phyloP scores from a whole-genome alignment of 2,113 vertebrate genomes.

The Macheiramphus alcinus region DNA sequence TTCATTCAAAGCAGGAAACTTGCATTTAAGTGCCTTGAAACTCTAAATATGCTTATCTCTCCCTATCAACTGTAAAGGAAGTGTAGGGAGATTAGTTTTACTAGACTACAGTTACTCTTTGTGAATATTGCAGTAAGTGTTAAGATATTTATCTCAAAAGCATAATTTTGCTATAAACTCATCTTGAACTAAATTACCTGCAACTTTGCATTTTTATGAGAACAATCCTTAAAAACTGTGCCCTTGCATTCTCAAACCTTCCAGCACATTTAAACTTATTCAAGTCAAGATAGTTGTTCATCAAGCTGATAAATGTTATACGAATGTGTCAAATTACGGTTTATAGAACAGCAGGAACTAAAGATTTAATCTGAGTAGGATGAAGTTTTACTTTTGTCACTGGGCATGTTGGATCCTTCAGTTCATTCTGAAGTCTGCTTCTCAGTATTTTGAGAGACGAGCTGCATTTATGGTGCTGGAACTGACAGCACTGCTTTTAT shows the following conservation, averaged over 20 bases:
- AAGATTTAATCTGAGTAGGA: not conserved
- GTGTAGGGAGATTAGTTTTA: constrained; percentile 27
- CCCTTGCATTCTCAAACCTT: not conserved
- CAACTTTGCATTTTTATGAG: constrained; percentile 5
- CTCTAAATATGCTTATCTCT: constrained; percentile 43
- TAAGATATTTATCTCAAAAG: constrained; percentile 32
- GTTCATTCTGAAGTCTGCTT: not conserved
- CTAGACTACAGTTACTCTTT: not conserved
- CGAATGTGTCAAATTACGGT: not conserved
- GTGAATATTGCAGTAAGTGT: constrained; percentile 14
- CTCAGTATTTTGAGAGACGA: not conserved
- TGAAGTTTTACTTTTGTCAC: not conserved
- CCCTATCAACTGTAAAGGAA: constrained; percentile 27
- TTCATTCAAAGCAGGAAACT: constrained; percentile 42
- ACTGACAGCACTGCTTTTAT: not conserved
- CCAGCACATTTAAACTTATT: not conserved
- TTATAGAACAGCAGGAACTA: not conserved
- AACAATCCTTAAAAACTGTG: not conserved
- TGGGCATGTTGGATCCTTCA: not conserved
- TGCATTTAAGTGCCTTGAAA: not conserved
- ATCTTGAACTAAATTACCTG: not conserved
- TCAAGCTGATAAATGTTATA: not conserved
- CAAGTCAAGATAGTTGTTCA: not conserved
- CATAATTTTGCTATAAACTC: constrained; percentile 7
- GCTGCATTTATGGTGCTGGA: not conserved